These are phyloP conservation scores for Drosophila prostipennis DNA, from an alignment of 2,888 invertebrate genomes.

Conservation along the genomic window DNA sequence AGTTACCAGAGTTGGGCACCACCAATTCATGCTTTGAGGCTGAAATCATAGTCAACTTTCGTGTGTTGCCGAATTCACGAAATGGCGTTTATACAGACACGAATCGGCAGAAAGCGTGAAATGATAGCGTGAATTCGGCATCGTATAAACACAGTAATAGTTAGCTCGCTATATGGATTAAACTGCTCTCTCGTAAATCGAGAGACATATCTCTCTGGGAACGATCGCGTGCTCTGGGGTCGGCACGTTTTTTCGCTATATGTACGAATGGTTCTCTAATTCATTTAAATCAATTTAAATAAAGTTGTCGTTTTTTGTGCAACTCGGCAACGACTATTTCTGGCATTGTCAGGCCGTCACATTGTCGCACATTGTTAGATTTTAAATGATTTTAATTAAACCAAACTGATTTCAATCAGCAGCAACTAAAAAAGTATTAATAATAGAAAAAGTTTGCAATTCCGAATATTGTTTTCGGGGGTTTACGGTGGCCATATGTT, in stretches of 20 bases:
- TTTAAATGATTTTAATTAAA: conserved; percentile 70
- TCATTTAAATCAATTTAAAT: conserved; percentile 74
- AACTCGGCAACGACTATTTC: conserved; percentile 52
- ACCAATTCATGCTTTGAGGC: too few species aligned
- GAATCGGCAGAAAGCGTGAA: too few species aligned
- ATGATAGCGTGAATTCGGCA: too few species aligned
- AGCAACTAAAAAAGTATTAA: conserved; percentile 16
- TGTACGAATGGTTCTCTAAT: conserved; percentile 51
- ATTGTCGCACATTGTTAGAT: conserved; percentile 51
- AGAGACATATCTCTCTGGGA: conserved; percentile 4
- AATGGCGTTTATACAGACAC: too few species aligned
- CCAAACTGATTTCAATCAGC: conserved; percentile 37
- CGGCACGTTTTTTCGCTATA: conserved; percentile 55
- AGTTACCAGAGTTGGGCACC: too few species aligned
- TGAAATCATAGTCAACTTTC: too few species aligned
- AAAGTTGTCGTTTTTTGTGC: conserved; percentile 28
- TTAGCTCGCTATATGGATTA: neutral
- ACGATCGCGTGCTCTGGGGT: conserved; percentile 58
- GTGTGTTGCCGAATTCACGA: too few species aligned
- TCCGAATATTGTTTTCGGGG: conserved; percentile 1
- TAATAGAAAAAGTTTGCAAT: conserved; percentile 22
- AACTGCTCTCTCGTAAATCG: conserved; percentile 5
- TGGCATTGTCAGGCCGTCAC: conserved; percentile 46
- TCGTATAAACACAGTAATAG: too few species aligned
- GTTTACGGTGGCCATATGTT: conserved; percentile 13